These are phyloP conservation scores for Phorcus lineatus DNA, from an alignment of 2,888 invertebrate genomes.

Conservation along the genomic window DNA sequence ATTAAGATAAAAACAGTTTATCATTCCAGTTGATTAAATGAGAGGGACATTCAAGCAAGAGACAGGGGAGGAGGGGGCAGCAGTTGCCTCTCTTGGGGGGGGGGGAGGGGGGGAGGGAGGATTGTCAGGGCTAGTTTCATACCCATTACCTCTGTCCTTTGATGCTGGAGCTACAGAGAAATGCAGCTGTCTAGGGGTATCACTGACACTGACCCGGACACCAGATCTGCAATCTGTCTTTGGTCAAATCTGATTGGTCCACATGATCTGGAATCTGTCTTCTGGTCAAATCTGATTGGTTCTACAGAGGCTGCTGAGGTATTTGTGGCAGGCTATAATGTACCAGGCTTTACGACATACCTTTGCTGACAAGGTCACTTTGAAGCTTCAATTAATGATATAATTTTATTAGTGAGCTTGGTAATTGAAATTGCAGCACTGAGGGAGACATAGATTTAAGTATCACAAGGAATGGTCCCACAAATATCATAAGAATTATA, in stretches of 20 bases:
- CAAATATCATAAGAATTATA: too few species aligned
- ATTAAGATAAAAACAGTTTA: too few species aligned
- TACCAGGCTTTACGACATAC: slow-evolving; percentile 4
- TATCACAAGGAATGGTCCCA: too few species aligned
- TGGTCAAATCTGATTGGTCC: slow-evolving; percentile 6
- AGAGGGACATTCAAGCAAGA: too few species aligned
- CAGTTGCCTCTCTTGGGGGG: neutral
- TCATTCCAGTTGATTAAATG: too few species aligned
- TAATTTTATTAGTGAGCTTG: slow-evolving; percentile 6
- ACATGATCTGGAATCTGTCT: too few species aligned
- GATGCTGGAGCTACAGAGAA: neutral
- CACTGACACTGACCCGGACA: neutral
- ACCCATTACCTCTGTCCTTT: slow-evolving; percentile 8
- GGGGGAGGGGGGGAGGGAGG: neutral
- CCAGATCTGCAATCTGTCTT: neutral
- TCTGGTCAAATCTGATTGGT: too few species aligned
- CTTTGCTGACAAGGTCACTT: neutral
- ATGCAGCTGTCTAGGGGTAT: neutral
- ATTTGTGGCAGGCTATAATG: too few species aligned
- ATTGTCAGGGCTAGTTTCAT: neutral
- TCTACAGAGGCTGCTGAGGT: too few species aligned
- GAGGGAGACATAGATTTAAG: too few species aligned
- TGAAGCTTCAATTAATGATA: neutral
- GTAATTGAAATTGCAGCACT: neutral
- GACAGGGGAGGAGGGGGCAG: neutral